Conservation (phyloP, 2,888 invertebrate species). For the Altica lythri region DNA sequence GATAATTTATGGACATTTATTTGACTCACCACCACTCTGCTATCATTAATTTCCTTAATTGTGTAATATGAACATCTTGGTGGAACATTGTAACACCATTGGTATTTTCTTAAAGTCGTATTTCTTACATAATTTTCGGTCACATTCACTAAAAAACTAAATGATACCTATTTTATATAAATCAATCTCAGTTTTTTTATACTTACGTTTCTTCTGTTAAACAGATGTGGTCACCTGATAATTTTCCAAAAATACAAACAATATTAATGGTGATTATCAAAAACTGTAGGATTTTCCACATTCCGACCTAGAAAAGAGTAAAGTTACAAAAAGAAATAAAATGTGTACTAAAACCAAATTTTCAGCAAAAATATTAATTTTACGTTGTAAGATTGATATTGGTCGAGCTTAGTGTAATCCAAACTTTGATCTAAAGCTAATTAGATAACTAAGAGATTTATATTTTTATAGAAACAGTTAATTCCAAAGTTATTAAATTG, state of each 20-base stretch:
- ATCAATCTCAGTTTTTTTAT: background rate
- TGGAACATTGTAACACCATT: slow-evolving; percentile 80
- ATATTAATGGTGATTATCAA: slow-evolving; percentile 18
- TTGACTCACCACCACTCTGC: slow-evolving; percentile 70
- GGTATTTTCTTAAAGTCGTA: slow-evolving; percentile 67
- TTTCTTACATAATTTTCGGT: slow-evolving; percentile 66
- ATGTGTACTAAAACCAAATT: too few relatives aligned
- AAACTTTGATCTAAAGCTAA: too few relatives aligned
- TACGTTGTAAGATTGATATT: too few relatives aligned
- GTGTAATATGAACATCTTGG: slow-evolving; percentile 78
- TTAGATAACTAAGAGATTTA: too few relatives aligned
- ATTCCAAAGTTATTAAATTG: too few relatives aligned
- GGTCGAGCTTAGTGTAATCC: too few relatives aligned
- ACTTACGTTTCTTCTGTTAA: slow-evolving; percentile 30
- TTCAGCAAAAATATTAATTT: too few relatives aligned
- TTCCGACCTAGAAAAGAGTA: slow-evolving; percentile 16
- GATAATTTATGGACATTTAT: background rate
- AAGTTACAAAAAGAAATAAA: background rate
- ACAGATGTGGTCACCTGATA: slow-evolving; percentile 34
- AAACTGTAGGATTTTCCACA: slow-evolving; percentile 25
- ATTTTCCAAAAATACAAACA: slow-evolving; percentile 22
- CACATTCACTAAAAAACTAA: slow-evolving; percentile 70
- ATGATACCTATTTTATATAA: slow-evolving; percentile 38
- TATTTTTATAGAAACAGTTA: too few relatives aligned
- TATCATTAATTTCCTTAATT: slow-evolving; percentile 71